These are phyloP conservation scores for Clarias macrocephalus DNA, from an alignment of 2,113 vertebrate genomes.

Conservation along the genomic window DNA sequence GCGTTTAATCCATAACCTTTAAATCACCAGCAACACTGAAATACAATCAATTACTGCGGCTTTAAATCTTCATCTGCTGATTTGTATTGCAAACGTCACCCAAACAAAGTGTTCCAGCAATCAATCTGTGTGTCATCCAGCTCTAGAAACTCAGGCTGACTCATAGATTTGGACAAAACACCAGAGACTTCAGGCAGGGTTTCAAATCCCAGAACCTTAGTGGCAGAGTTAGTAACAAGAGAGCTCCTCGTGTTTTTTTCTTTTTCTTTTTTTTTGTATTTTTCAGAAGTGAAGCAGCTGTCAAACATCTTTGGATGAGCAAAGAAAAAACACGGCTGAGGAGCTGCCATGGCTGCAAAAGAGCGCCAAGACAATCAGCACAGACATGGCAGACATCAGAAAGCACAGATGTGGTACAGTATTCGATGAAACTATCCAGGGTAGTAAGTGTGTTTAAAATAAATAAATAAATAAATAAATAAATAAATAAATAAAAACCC, in stretches of 20 bases:
- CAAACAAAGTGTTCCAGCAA: slow-evolving; percentile 5
- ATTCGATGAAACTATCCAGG: slow-evolving; percentile 11
- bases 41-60: neutral
- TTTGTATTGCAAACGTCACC: slow-evolving; percentile 2
- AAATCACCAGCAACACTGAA: neutral
- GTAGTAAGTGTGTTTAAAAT: no score
- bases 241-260: neutral
- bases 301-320: slow-evolving; percentile 27
- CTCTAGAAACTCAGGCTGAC: neutral
- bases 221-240: neutral
- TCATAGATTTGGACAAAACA: slow-evolving; percentile 10
- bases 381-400: slow-evolving; percentile 5
- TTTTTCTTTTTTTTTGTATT: neutral
- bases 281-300: slow-evolving; percentile 20
- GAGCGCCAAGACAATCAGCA: slow-evolving; percentile 17
- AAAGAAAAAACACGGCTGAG: slow-evolving; percentile 10
- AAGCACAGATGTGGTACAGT: slow-evolving; percentile 14
- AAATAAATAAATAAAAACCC: neutral
- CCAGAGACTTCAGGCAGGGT: slow-evolving; percentile 4
- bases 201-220: neutral
- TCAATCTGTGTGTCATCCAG: slow-evolving; percentile 15
- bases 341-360: neutral
- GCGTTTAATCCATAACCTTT: neutral
- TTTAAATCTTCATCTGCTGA: neutral
- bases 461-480: no score